Evolutionary conservation across 2,888 invertebrate genomes (phyloP).

Genomic region (Abrostola triplasia): DNA sequence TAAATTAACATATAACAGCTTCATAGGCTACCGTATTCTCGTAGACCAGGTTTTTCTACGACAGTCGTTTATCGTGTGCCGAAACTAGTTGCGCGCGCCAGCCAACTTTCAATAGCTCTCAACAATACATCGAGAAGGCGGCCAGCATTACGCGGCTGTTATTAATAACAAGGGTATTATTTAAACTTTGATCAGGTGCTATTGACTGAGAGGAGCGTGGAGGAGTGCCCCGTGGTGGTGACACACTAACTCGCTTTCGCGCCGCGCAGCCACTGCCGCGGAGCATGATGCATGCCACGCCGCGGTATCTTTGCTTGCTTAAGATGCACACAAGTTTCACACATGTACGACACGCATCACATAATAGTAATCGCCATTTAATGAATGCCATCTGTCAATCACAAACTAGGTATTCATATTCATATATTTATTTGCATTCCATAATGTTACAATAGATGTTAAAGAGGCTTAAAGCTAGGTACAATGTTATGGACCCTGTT

Average conservation of each 20-base stretch:
- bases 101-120: conserved; percentile 31
- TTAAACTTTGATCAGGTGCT: conserved; percentile 68
- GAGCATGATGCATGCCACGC: conserved; percentile 32
- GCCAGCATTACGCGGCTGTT: conserved; percentile 32
- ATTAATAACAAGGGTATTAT: conserved; percentile 57
- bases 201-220: conserved; percentile 53
- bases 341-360: conserved; percentile 39
- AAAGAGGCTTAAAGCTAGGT: no score
- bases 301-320: conserved; percentile 44
- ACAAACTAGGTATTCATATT: conserved; percentile 2
- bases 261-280: conserved; percentile 26
- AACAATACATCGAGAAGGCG: conserved; percentile 33
- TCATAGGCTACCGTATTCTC: background rate
- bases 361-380: conserved; percentile 52
- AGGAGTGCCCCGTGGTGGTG: conserved; percentile 65
- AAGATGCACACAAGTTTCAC: conserved; percentile 39
- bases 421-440: no score
- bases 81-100: conserved; percentile 27
- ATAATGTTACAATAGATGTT: no score
- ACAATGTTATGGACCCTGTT: no score
- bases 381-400: conserved; percentile 27
- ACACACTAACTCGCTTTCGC: conserved; percentile 88
- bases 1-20: no score
- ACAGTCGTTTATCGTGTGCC: conserved; percentile 17
- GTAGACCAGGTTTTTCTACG: background rate